These are phyloP conservation scores for Netelia fuscicornis DNA, from an alignment of 2,888 invertebrate species.

Conservation along the genomic window DNA sequence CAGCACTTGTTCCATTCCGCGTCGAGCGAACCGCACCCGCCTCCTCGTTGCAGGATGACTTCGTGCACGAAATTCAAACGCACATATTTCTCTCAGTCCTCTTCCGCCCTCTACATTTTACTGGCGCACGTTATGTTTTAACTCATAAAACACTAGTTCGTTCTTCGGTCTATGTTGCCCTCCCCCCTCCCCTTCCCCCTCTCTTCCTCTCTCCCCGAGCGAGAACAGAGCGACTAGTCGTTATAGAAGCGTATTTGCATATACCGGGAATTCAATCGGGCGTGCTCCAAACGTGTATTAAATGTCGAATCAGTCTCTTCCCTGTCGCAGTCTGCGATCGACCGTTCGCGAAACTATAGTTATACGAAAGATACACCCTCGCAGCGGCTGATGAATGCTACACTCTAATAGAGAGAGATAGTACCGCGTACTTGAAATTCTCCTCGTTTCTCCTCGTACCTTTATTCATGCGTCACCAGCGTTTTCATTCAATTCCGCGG, in stretches of 20 bases:
- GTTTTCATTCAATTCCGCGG: conserved; percentile 43
- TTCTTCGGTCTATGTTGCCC: conserved; percentile 8
- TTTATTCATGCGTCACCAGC: conserved; percentile 8
- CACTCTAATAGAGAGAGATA: conserved; percentile 9
- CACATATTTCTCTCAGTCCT: conserved; percentile 4
- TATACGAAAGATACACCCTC: conserved; percentile 1
- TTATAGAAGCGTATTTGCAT: conserved; percentile 57
- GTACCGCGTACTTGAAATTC: conserved; percentile 56
- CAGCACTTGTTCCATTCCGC: conserved; percentile 51
- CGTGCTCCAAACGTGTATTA: conserved; percentile 63
- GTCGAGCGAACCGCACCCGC: conserved; percentile 19
- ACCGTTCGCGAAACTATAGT: conserved; percentile 17
- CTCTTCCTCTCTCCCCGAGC: not conserved
- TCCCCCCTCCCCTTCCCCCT: not conserved
- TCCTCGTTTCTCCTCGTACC: conserved; percentile 36
- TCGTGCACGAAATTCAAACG: conserved; percentile 65
- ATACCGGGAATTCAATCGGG: conserved; percentile 65
- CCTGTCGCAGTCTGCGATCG: conserved; percentile 7
- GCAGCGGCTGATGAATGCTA: not conserved
- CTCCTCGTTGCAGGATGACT: conserved; percentile 41
- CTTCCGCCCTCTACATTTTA: conserved; percentile 6
- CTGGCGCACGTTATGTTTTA: conserved; percentile 59
- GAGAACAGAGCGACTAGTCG: conserved; percentile 11
- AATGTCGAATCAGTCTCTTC: conserved; percentile 65
- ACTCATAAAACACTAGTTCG: conserved; percentile 62